Evolutionary conservation across 2,113 vertebrate species (phyloP).

Genomic region (Emberiza fucata): DNA sequence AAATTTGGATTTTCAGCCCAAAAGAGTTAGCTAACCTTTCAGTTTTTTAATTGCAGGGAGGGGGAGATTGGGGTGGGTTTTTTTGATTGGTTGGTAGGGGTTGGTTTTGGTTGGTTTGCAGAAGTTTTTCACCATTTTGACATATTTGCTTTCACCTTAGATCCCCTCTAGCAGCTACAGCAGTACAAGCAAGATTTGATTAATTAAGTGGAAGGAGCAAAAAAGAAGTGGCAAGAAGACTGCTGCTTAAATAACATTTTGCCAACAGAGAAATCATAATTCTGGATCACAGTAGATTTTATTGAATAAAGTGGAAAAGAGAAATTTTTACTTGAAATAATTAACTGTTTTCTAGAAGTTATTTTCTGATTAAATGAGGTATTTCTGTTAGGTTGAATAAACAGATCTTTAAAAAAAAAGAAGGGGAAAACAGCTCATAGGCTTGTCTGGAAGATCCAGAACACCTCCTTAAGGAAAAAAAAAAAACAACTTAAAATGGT

Average conservation of each 20-base stretch:
- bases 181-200: neutral
- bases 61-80: accelerated
- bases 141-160: neutral
- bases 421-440: accelerated
- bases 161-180: neutral
- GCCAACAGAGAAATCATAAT: neutral
- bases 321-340: neutral
- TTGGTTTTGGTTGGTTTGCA: neutral
- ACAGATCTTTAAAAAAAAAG: neutral
- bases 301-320: neutral
- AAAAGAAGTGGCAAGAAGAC: neutral
- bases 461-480: neutral
- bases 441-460: neutral
- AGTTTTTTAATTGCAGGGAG: accelerated
- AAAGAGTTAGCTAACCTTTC: neutral
- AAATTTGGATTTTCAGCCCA: neutral
- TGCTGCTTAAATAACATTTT: neutral
- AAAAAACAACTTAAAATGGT: neutral
- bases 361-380: neutral
- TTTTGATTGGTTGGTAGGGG: accelerated
- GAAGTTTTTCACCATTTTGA: accelerated
- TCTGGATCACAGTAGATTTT: neutral
- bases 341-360: neutral
- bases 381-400: neutral
- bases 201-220: neutral